phyloP scores from a whole-genome alignment of 2,888 invertebrate species.

The Vesta saturnalis region DNA sequence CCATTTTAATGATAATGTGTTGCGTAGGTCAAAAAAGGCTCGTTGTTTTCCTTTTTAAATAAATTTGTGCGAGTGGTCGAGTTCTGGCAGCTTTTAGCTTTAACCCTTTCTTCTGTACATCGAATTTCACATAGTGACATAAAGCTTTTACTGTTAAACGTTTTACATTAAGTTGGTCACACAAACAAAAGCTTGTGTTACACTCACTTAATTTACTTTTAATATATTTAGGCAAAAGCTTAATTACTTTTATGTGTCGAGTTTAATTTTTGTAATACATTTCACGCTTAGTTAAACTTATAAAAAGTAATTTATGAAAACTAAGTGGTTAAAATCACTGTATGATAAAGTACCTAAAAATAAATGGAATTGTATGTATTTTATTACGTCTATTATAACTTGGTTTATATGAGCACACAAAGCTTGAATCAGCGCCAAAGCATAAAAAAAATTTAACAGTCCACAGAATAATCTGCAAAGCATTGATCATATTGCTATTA shows the following conservation, averaged over 20 bases:
- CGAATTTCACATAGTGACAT: conserved; percentile 9
- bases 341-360: too few species aligned
- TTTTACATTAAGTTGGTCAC: conserved; percentile 17
- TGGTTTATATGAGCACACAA: too few species aligned
- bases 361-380: too few species aligned
- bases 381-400: too few species aligned
- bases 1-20: background rate
- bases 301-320: background rate
- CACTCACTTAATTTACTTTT: conserved; percentile 12
- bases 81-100: conserved; percentile 6
- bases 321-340: too few species aligned
- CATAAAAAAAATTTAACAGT: too few species aligned
- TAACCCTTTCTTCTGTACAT: conserved; percentile 4
- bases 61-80: background rate
- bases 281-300: background rate
- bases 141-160: conserved; percentile 16
- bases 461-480: too few species aligned
- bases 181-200: conserved; percentile 19
- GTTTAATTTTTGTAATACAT: background rate
- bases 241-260: conserved; percentile 16
- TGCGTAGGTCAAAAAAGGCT: too few species aligned
- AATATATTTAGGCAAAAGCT: background rate
- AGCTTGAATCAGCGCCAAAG: too few species aligned
- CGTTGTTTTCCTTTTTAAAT: background rate
- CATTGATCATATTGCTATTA: too few species aligned